Conservation (phyloP, 2,888 invertebrate genomes). For the Tiphia femorata region DNA sequence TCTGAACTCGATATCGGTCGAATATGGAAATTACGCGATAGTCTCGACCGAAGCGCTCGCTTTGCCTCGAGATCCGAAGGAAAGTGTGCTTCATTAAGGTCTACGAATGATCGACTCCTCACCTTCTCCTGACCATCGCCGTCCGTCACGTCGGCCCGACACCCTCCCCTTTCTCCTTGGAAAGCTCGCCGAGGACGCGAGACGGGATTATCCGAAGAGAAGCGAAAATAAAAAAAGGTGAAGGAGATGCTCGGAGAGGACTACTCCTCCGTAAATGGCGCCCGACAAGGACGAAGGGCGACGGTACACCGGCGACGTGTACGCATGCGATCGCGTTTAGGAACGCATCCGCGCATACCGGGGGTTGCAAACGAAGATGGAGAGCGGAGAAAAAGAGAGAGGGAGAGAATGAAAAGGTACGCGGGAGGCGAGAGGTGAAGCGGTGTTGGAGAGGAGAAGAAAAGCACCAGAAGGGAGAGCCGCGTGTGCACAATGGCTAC, state of each 20-base stretch:
- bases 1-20: too few species aligned
- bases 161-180: background rate
- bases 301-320: constrained; percentile 39
- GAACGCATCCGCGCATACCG: constrained; percentile 37
- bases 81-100: too few species aligned
- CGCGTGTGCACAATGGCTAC: constrained; percentile 56
- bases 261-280: constrained; percentile 40
- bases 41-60: too few species aligned
- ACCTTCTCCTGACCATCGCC: too few species aligned
- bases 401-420: constrained; percentile 4
- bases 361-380: constrained; percentile 11
- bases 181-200: background rate
- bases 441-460: too few species aligned
- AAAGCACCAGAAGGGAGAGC: constrained; percentile 31
- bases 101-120: too few species aligned
- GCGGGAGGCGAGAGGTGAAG: too few species aligned
- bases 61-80: too few species aligned
- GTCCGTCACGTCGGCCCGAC: too few species aligned
- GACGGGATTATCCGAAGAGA: constrained; percentile 16
- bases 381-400: constrained; percentile 18
- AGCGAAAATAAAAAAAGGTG: constrained; percentile 23
- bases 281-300: constrained; percentile 46
- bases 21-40: too few species aligned
- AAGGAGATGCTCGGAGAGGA: too few species aligned
- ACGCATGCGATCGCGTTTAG: constrained; percentile 47